A percentile compares a stretch with the other conserved stretches of the same genome.
Evolutionary conservation across 1,140 invertebrate species (phyloP).

Genomic region (Drosophila asahinai): DNA sequence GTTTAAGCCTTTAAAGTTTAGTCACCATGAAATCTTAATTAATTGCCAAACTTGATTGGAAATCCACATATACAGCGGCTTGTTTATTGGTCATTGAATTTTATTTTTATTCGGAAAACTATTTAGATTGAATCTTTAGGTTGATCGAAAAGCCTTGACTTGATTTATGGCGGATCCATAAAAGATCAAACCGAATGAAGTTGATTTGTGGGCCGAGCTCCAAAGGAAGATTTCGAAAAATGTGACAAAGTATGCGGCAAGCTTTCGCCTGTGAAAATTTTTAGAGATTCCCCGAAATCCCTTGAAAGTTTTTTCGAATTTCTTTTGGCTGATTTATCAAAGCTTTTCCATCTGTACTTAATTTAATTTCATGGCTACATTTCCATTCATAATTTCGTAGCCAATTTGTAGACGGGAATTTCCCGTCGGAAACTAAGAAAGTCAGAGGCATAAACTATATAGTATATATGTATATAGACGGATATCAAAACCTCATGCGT

Average conservation of each 20-base stretch:
- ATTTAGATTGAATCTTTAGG: slow-evolving; percentile 38
- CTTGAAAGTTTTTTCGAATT: slow-evolving; percentile 11
- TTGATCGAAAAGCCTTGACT: slow-evolving; percentile 38
- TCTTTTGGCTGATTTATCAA: slow-evolving; percentile 26
- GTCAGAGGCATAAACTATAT: slow-evolving; percentile 16
- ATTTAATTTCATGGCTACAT: slow-evolving; percentile 52
- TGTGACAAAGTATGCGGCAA: slow-evolving; percentile 58
- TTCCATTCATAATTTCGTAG: slow-evolving; percentile 51
- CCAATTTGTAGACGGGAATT: slow-evolving; percentile 54
- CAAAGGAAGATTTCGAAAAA: slow-evolving; percentile 38
- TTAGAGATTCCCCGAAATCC: slow-evolving; percentile 14
- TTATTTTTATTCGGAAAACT: slow-evolving; percentile 49
- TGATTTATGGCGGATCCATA: slow-evolving; percentile 47
- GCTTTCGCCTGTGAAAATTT: slow-evolving; percentile 29
- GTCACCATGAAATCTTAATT: slow-evolving; percentile 43
- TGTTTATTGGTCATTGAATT: slow-evolving; percentile 53
- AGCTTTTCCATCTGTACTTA: slow-evolving; percentile 48
- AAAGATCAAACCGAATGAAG: slow-evolving; percentile 45
- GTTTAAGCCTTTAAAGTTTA: slow-evolving; percentile 1
- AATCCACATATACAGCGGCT: slow-evolving; percentile 42
- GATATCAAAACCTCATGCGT: slow-evolving; percentile 63
- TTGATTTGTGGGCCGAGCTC: slow-evolving; percentile 53
- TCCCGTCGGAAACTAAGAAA: slow-evolving; percentile 47
- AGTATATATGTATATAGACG: slow-evolving; percentile 18
- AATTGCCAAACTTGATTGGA: slow-evolving; percentile 52